Base-by-base conservation (phyloP, 2,113 vertebrate genomes). In the Pluvianellus socialis region DNA sequence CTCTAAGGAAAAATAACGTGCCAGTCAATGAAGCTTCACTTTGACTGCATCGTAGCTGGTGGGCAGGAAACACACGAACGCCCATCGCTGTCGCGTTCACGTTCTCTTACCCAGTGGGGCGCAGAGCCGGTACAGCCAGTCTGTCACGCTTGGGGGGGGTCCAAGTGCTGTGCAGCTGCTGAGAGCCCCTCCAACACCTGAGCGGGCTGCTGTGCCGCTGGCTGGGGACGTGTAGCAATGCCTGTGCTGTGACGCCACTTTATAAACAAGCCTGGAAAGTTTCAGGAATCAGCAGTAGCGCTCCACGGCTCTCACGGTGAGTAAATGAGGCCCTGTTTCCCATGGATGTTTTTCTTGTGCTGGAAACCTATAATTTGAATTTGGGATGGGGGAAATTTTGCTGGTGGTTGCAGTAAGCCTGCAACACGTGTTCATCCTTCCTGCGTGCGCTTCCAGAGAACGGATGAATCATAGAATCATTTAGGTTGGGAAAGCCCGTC, bases 81-180 rank as follows among this genome's bases (percentile, higher is more conserved):
- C 32, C 35, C 35, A 10, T 32, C 27, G 5, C 35, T 14, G 28
- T 33, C 33, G 4, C 9, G 17, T 16, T 45, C 24, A 4, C 2
- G 5, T 27, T 12, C 42, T 42, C 55, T 40, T 47, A 10, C 61
- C 72, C 10, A 13, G 33, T 56, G 13, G 0, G 1, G 32, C 0
- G 1, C 67, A 35, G 71, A 28, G 45, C 4, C 3, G 6, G 12
- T 11, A 2, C 5, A 22, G 59, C 20, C 30, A 26, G 4, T 10
- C 17, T 38, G 72, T n/a, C 40, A 14, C n/a, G 1, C 24, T 50
- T 50, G 2, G 22, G 10, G 50, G 50, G 32, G 40, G 22, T 14
- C 22, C 27, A 47, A 1, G 15, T 5, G 23, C 50, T 40, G 33
- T 33, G 80, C 70, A 71, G 55, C 44, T 33, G 5, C 4, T 9